Evolutionary conservation across 2,888 invertebrate species (phyloP), one percentile per base, ranked within the genome.

Genomic region (Charanyca ferruginea): DNA sequence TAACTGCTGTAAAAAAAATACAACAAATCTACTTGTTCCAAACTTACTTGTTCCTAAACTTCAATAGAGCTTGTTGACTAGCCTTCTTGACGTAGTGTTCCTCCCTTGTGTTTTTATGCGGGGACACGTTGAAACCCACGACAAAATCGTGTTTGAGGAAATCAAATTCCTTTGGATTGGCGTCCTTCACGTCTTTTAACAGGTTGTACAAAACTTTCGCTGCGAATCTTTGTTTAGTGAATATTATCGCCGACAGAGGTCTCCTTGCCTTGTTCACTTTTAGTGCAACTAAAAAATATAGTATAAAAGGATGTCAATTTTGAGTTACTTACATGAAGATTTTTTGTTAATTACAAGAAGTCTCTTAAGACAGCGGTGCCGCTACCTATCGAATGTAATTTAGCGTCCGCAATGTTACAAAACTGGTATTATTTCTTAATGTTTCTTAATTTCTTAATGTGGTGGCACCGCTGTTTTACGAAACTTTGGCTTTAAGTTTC

Each of bases 201-300:
- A 98, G 86, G 70, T 97, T 97, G 85, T 96, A 97, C 0, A 99
- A 83, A 8, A 98, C 95, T 90, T 98, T 97, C 0, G 98, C 97
- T 0, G 98, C 97, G 79, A 97, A 97, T 53, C 98, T 94, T 77
- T 97, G 95, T 81, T 97, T 93, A 0, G 97, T 97, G 89, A 98
- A 98, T 68, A 98, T 96, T 20, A 98, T 96, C 0, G 96, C 97
- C 57, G 97, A 97, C 11, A 98, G 89, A 7, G 95, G 93, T 79
- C 96, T 94, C 16, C 87, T 86, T 0, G 78, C 23, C 22, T 66
- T 81, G 68, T 95, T 95, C 0, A 90, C 73, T 80, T 83, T 87
- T 23, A 91, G 66, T 18, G 83, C 5, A n/a, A 81, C 91, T 91
- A 85, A 22, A 63, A 61, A n/a, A n/a, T n/a, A n/a, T n/a, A n/a